Evolutionary conservation across 2,797 vertebrate genomes (phyloP).

Genomic region (Neomorphus geoffroyi): DNA sequence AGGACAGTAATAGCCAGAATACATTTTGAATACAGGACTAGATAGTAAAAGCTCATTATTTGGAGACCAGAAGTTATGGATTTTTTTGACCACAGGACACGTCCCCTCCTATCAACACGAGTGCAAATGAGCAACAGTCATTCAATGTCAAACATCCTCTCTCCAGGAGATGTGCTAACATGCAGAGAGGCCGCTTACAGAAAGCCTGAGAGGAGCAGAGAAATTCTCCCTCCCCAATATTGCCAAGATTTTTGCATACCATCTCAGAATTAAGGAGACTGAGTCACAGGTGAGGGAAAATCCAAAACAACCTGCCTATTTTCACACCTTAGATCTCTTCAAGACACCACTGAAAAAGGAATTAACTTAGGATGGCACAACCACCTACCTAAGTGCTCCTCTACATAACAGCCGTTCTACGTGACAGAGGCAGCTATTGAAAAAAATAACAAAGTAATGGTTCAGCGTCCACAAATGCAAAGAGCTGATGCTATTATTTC

Average conservation of each 20-base stretch:
- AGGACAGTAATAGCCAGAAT: not conserved
- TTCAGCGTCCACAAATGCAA: not conserved
- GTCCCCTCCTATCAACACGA: not conserved
- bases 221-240: rapidly evolving
- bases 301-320: not conserved
- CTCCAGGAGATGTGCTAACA: not conserved
- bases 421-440: not conserved
- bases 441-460: not conserved
- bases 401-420: not conserved
- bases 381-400: not conserved
- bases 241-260: not conserved
- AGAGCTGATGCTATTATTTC: not conserved
- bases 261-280: not conserved
- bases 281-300: not conserved
- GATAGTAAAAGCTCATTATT: not conserved
- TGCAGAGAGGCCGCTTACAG: not conserved
- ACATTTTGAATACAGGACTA: not conserved
- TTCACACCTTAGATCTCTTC: not conserved
- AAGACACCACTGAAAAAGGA: not conserved
- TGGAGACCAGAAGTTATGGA: not conserved
- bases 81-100: not conserved
- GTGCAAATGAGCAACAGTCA: rapidly evolving
- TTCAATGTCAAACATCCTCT: not conserved
- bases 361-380: not conserved
- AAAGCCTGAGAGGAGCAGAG: not conserved